Conservation (phyloP, 2,888 invertebrate genomes). For the Phanerotoma sp. region DNA sequence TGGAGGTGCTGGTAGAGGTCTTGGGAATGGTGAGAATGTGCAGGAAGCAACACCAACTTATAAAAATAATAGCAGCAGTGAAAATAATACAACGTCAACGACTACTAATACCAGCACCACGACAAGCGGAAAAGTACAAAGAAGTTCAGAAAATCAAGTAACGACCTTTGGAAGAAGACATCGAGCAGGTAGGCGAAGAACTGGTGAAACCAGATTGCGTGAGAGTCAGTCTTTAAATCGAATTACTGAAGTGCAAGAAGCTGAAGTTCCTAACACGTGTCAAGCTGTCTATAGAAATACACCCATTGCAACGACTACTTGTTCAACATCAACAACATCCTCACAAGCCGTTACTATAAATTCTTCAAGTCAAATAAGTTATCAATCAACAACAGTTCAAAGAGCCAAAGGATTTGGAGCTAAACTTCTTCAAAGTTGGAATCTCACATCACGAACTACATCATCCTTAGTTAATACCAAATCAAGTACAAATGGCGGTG, state of each 20-base stretch:
- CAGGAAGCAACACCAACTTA: slow-evolving; percentile 36
- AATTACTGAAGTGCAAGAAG: slow-evolving; percentile 84
- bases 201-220: slow-evolving; percentile 69
- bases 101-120: slow-evolving; percentile 44
- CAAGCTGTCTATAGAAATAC: slow-evolving; percentile 36
- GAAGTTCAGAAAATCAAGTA: slow-evolving; percentile 49
- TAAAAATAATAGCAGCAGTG: slow-evolving; percentile 34
- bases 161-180: slow-evolving; percentile 60
- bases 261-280: slow-evolving; percentile 54
- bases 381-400: slow-evolving; percentile 45
- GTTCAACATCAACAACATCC: slow-evolving; percentile 18
- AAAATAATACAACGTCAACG: slow-evolving; percentile 41
- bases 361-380: slow-evolving; percentile 20
- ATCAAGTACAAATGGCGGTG: slow-evolving; percentile 21
- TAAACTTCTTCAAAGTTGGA: slow-evolving; percentile 59
- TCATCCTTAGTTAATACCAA: slow-evolving; percentile 25
- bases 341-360: neutral
- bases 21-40: slow-evolving; percentile 42
- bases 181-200: slow-evolving; percentile 61
- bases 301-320: slow-evolving; percentile 28
- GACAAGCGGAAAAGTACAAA: slow-evolving; percentile 41
- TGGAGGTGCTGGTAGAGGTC: slow-evolving; percentile 55
- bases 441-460: slow-evolving; percentile 38
- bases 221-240: slow-evolving; percentile 84
- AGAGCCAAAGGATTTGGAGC: slow-evolving; percentile 61